Evolutionary conservation across 2,113 vertebrate genomes (phyloP).

Genomic region (Herpailurus yagouaroundi): DNA sequence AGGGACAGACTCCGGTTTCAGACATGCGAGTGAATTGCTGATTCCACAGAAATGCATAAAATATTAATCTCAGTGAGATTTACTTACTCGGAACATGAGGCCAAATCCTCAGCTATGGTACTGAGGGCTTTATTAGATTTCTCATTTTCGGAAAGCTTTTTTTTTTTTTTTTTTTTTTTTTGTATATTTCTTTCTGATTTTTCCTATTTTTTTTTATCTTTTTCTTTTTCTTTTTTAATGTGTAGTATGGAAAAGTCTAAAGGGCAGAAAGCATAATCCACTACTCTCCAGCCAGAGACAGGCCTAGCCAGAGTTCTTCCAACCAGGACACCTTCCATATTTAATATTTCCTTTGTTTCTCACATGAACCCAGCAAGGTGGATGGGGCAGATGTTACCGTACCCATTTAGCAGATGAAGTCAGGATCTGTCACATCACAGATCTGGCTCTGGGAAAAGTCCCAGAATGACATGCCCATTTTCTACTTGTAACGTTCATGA

Average conservation of each 20-base stretch:
- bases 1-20: neutral
- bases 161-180: neutral
- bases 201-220: neutral
- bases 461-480: neutral
- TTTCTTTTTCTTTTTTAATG: neutral
- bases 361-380: neutral
- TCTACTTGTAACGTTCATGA: neutral
- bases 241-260: neutral
- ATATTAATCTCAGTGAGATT: neutral
- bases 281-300: neutral
- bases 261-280: neutral
- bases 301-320: neutral
- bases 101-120: neutral
- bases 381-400: rapidly evolving
- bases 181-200: neutral
- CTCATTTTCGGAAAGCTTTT: neutral
- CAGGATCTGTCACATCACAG: neutral
- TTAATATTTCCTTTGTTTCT: neutral
- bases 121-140: neutral
- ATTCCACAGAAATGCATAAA: neutral
- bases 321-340: neutral
- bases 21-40: neutral
- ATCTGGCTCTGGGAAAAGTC: neutral
- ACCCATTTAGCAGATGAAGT: neutral
- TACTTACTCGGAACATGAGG: neutral